A percentile compares a stretch with the other conserved stretches of the same genome.
These are phyloP conservation scores for Hirudo medicinalis DNA, from an alignment of 1,140 invertebrate species.

Conservation along the genomic window DNA sequence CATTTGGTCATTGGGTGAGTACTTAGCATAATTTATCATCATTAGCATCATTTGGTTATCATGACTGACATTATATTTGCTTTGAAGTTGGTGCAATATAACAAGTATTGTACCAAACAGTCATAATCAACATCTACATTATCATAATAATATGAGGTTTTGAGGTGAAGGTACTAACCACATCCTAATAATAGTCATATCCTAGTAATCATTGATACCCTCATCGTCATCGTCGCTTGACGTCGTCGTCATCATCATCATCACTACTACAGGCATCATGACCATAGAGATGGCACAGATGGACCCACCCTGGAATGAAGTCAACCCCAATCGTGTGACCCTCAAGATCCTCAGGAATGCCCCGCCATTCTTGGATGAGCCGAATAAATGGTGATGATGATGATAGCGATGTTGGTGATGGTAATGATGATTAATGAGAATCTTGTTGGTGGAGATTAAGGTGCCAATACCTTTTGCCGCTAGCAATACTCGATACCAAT, in stretches of 20 bases:
- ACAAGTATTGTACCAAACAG: no score
- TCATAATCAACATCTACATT: no score
- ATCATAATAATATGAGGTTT: no score
- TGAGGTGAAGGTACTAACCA: no score
- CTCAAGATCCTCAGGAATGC: slow-evolving; percentile 10
- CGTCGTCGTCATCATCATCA: no score
- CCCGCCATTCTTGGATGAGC: neutral
- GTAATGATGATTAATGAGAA: neutral
- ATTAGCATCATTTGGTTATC: no score
- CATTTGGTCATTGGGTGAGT: slow-evolving; percentile 75
- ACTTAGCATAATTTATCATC: neutral
- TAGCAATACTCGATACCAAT: no score
- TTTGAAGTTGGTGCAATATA: neutral
- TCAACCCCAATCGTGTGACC: neutral
- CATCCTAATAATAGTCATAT: no score
- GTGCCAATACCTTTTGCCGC: no score
- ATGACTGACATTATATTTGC: neutral
- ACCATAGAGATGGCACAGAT: slow-evolving; percentile 13
- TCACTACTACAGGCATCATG: neutral
- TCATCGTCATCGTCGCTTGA: no score
- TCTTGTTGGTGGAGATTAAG: neutral
- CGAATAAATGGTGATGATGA: neutral
- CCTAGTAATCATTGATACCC: no score
- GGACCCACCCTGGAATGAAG: slow-evolving; percentile 11
- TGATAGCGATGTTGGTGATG: neutral